Evolutionary conservation across 1,140 invertebrate genomes (phyloP), one percentile per base, ranked within the genome.

Genomic region (Anoplolepis gracilipes): DNA sequence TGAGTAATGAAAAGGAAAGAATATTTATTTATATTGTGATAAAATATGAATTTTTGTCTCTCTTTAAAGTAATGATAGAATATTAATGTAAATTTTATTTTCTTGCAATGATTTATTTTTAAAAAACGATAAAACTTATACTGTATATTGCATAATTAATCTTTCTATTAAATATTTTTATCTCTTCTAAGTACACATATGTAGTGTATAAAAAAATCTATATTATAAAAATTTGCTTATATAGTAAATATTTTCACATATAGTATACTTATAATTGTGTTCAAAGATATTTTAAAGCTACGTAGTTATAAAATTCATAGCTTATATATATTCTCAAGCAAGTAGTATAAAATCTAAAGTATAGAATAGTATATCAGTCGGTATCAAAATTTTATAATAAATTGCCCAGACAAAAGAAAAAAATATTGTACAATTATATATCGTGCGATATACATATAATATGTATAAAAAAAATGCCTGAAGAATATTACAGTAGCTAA

Each of bases 261-360:
- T 4, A 49, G n/a, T 30, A 1, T 64, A 36, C 46, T 64, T 25
- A n/a, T n/a, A n/a, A n/a, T n/a, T n/a, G n/a, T n/a, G 13, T 28
- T 46, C 19, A 22, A 75, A 77, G 10, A 77, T n/a, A 62, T 64
- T 30, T 77, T 53, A 49, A 53, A 1, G n/a, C 6, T 49, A 65
- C 11, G 28, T n/a, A 59, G 22, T 11, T 73, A 73, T 82, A 72
- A 59, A 81, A 59, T 73, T 82, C 16, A n/a, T 57, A 55, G 49
- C 28, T 36, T 28, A 42, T 49, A 22, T 39, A 57, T 33, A 3
- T 1, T 13, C 16, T 4, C n/a, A 67, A 67, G 33, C 33, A n/a
- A 39, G 30, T 7, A 65, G 2, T n/a, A 65, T 19, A 39, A 36
- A 67, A 67, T 13, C 4, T 46, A 46, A 42, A 67, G 33, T 62